Percentiles rank a stretch among this genome's conserved stretches.
phyloP scores from a whole-genome alignment of 1,140 invertebrate genomes.

The Drosophila oshimai region DNA sequence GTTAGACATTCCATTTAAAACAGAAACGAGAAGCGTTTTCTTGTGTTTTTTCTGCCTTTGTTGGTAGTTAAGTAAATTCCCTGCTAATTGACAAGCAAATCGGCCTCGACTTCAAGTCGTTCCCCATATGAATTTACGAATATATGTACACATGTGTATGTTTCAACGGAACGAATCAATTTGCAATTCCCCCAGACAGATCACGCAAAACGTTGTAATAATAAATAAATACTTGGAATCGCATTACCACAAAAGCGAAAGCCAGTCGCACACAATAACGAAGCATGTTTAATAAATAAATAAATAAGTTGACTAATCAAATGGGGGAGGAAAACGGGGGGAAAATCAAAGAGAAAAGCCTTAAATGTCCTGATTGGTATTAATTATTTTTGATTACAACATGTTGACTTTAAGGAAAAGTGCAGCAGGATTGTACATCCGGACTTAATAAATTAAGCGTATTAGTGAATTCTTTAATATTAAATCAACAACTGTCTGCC shows the following conservation, averaged over 20 bases:
- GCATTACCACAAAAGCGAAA: slow-evolving; percentile 22
- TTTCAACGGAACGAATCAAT: slow-evolving; percentile 4
- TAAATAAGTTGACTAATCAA: slow-evolving; percentile 28
- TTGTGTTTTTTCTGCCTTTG: not conserved
- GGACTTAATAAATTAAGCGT: too few species aligned
- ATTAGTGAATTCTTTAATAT: too few species aligned
- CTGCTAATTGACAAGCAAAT: slow-evolving; percentile 7
- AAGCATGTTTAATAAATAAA: slow-evolving; percentile 39
- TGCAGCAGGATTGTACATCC: too few species aligned
- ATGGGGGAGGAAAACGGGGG: not conserved
- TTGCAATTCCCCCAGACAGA: slow-evolving; percentile 16
- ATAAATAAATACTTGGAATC: slow-evolving; percentile 35
- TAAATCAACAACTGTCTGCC: too few species aligned
- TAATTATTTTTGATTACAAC: slow-evolving; percentile 1
- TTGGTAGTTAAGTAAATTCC: not conserved
- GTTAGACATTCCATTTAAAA: slow-evolving; percentile 4
- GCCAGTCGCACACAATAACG: slow-evolving; percentile 1
- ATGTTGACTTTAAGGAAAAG: too few species aligned
- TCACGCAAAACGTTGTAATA: slow-evolving; percentile 6
- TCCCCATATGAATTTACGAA: too few species aligned
- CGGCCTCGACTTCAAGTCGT: not conserved
- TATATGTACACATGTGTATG: not conserved
- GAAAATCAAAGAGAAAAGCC: not conserved
- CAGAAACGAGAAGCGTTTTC: not conserved
- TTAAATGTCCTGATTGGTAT: not conserved